Evolutionary conservation across 2,888 invertebrate genomes (phyloP), one percentile per base, ranked within the genome.

Genomic region (Oscheius sp.): DNA sequence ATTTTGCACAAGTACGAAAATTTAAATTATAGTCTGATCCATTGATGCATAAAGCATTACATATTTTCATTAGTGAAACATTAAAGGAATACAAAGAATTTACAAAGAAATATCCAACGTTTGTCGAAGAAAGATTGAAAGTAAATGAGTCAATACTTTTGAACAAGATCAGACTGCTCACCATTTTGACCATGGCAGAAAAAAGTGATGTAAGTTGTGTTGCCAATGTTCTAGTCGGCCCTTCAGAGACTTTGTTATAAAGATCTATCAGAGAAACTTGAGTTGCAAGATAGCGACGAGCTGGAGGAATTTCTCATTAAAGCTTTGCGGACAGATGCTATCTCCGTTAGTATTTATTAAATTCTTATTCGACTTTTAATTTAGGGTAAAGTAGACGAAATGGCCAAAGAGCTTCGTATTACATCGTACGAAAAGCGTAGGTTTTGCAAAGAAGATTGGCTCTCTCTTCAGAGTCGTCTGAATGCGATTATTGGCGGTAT

Each of bases 121-220:
- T 98, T 88, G 95, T 96, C 87, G 91, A 93, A 71, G 75, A 83
- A 42, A 73, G 79, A 12, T 75, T 84, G 34, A 73, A 71, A 27
- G 80, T 81, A 20, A 77, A 82, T 23, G 83, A 84, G 63, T 50
- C 69, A 5, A 69, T 76, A n/a, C 66, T 84, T 37, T 65, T 81
- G 17, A 81, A 94, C 86, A 98, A 98, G 89, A 97, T 98, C 95
- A 91, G 96, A 74, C 90, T 97, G 83, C 88, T 98, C 65, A 94
- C 96, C 0, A 95, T 98, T 87, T 96, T 98, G 94, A 95, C 96
- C 87, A 90, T 98, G 89, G 96, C 96, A 2, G 97, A 98, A 88
- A 92, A 91, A 65, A 92, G 92, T 34, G 74, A 75, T 86, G 92
- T 80, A 34, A 69, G 67, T 31, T n/a, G n/a, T n/a, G 34, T 15